Evolutionary conservation across 2,113 vertebrate species (phyloP).

Genomic region (Plestiodon gilberti): DNA sequence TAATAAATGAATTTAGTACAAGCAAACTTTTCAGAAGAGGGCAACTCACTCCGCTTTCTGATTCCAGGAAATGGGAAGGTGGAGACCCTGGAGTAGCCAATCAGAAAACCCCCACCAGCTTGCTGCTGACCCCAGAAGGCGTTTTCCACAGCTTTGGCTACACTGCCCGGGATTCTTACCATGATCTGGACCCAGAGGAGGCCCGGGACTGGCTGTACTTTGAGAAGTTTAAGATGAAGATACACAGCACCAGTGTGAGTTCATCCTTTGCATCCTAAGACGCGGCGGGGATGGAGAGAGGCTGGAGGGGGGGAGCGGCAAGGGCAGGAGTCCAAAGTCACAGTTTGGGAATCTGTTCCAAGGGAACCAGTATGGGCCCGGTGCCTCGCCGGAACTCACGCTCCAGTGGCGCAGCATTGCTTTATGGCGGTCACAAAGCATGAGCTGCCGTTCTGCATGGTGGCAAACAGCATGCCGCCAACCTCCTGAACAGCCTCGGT

Average conservation of each 20-base stretch:
- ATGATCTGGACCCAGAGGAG: conserved; percentile 93
- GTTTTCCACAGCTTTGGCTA: conserved; percentile 96
- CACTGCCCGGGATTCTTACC: conserved; percentile 92
- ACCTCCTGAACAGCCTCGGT: too few relatives aligned
- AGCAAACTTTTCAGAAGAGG: background rate
- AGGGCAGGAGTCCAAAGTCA: background rate
- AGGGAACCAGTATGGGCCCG: background rate
- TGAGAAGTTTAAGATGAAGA: conserved; percentile 99
- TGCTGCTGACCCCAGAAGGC: conserved; percentile 91
- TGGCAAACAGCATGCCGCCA: too few relatives aligned
- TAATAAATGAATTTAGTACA: background rate
- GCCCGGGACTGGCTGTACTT: conserved; percentile 95
- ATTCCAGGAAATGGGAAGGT: conserved; percentile 92
- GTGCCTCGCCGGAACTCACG: too few relatives aligned
- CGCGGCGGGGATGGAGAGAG: background rate
- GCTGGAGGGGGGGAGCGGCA: background rate
- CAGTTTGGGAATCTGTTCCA: background rate
- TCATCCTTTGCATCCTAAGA: fast-evolving
- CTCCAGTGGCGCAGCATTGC: too few relatives aligned
- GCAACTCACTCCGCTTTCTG: background rate
- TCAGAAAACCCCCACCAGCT: conserved; percentile 96
- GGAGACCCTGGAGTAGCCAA: conserved; percentile 95
- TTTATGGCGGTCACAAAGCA: too few relatives aligned
- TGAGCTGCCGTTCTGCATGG: too few relatives aligned
- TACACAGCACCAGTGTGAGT: conserved; percentile 91